Conservation (phyloP, 1,140 invertebrate genomes). For the Eciton burchellii region DNA sequence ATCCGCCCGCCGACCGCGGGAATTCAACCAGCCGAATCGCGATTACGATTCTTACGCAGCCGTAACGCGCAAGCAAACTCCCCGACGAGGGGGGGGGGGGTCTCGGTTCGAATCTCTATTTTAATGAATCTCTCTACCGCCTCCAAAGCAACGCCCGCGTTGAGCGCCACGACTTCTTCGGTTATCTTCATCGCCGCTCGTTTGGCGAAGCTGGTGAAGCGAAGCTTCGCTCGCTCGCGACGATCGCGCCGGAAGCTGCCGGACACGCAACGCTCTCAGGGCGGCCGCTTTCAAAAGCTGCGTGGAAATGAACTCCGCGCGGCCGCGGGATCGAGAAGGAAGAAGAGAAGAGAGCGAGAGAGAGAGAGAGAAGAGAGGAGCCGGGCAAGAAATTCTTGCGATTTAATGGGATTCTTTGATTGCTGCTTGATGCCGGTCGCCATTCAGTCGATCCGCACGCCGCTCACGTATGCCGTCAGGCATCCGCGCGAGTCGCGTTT, state of each 20-base stretch:
- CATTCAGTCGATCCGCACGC: slow-evolving; percentile 78
- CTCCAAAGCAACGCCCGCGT: background rate
- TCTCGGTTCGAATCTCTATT: too few species aligned
- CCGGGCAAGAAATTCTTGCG: slow-evolving; percentile 83
- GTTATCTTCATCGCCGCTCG: background rate
- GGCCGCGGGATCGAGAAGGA: slow-evolving; percentile 40
- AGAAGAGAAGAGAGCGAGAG: slow-evolving; percentile 52
- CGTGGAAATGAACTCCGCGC: slow-evolving; percentile 68
- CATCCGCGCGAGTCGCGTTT: slow-evolving; percentile 80
- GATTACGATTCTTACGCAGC: slow-evolving; percentile 9
- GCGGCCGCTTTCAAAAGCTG: slow-evolving; percentile 62
- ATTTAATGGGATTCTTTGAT: slow-evolving; percentile 85
- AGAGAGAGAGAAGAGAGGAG: slow-evolving; percentile 64
- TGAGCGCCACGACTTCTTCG: background rate
- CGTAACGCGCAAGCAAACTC: background rate
- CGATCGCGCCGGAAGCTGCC: too few species aligned
- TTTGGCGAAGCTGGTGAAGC: too few species aligned
- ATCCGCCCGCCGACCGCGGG: background rate
- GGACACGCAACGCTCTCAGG: slow-evolving; percentile 51
- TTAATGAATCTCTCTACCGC: too few species aligned
- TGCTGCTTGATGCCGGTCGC: slow-evolving; percentile 83
- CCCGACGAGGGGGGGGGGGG: too few species aligned
- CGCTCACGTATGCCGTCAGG: slow-evolving; percentile 79
- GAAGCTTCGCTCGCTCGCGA: too few species aligned
- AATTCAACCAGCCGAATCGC: background rate